A percentile compares a stretch with the other conserved stretches of the same genome.
phyloP scores from a whole-genome alignment of 1,140 invertebrate species.

The Globodera ellingtonae region DNA sequence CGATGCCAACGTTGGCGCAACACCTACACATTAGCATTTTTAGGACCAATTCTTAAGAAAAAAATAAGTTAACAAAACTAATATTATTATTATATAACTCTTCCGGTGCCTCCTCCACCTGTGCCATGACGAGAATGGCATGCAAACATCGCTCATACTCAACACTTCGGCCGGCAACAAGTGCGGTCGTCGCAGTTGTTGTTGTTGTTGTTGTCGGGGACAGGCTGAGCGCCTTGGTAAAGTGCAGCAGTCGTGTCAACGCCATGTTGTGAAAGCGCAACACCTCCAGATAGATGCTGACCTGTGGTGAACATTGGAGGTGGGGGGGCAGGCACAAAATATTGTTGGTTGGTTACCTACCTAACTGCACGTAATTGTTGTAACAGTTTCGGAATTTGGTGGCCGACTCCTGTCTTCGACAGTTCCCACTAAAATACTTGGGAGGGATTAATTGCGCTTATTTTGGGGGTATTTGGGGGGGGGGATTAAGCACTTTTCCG shows the following conservation, averaged over 20 bases:
- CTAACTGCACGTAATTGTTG: slow-evolving; percentile 58
- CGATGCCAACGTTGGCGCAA: slow-evolving; percentile 55
- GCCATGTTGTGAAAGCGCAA: slow-evolving; percentile 59
- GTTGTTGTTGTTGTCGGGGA: neutral
- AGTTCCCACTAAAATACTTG: too few relatives aligned
- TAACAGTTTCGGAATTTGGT: slow-evolving; percentile 45
- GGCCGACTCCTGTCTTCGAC: slow-evolving; percentile 42
- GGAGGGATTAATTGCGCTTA: too few relatives aligned
- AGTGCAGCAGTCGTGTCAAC: slow-evolving; percentile 45
- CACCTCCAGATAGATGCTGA: slow-evolving; percentile 46
- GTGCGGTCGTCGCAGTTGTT: too few relatives aligned
- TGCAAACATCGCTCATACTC: slow-evolving; percentile 58
- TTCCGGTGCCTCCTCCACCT: slow-evolving; percentile 36
- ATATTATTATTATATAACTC: too few relatives aligned
- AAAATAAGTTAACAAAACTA: too few relatives aligned
- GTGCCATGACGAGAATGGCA: slow-evolving; percentile 59
- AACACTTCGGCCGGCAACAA: slow-evolving; percentile 38
- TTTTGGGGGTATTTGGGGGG: too few relatives aligned
- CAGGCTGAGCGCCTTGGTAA: slow-evolving; percentile 51
- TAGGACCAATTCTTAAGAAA: neutral
- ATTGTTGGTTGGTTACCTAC: slow-evolving; percentile 50
- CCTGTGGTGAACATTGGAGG: neutral
- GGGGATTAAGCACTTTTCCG: too few relatives aligned
- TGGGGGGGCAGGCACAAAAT: too few relatives aligned
- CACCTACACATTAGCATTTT: slow-evolving; percentile 29